phyloP scores from a whole-genome alignment of 2,113 vertebrate species.

The Prochilodus magdalenae region DNA sequence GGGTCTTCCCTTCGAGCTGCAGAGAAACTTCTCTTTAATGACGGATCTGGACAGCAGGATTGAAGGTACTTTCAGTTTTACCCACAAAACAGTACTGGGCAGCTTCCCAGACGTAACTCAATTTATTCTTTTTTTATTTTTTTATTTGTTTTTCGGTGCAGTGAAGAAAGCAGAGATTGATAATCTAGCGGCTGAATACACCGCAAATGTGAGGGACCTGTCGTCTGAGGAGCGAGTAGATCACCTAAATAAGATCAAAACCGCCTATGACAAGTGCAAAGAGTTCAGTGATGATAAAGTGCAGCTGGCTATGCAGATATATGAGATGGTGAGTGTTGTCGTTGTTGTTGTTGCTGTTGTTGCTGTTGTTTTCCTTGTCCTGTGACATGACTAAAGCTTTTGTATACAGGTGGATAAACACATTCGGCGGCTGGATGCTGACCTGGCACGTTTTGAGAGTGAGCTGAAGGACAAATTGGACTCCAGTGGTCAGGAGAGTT shows the following conservation, averaged over 20 bases:
- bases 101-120: too few relatives aligned
- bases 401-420: constrained; percentile 91
- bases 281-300: constrained; percentile 98
- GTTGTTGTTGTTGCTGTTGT: neutral
- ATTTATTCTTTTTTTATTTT: neutral
- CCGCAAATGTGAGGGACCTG: constrained; percentile 88
- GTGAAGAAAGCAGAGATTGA: constrained; percentile 96
- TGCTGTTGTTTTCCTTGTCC: neutral
- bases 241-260: constrained; percentile 93
- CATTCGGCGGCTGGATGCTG: constrained; percentile 92
- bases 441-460: constrained; percentile 94
- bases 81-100: too few relatives aligned
- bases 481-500: constrained; percentile 77
- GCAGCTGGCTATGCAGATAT: constrained; percentile 98
- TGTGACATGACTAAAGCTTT: neutral
- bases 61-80: constrained; percentile 80
- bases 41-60: constrained; percentile 95
- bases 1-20: constrained; percentile 94
- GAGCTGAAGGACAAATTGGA: constrained; percentile 93
- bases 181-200: constrained; percentile 92
- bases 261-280: constrained; percentile 95
- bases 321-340: constrained; percentile 88
- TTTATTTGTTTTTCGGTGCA: constrained; percentile 61
- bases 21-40: constrained; percentile 98
- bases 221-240: constrained; percentile 91